Conservation (phyloP, 2,797 vertebrate genomes). For the Poecilia wingei region DNA sequence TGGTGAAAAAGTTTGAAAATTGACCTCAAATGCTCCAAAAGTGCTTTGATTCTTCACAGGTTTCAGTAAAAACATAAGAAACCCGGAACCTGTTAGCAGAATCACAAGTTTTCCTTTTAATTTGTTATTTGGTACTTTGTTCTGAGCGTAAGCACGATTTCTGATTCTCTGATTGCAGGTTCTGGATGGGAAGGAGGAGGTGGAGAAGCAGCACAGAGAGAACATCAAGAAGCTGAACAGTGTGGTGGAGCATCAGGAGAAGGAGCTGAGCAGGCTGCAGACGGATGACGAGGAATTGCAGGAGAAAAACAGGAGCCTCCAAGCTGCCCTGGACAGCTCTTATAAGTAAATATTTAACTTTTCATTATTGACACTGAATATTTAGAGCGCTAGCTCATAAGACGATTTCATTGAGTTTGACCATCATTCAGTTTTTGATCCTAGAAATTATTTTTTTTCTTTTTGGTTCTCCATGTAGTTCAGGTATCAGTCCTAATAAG, state of each 20-base stretch:
- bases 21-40: no score
- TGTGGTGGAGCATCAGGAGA: conserved; percentile 92
- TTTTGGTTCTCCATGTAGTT: neutral
- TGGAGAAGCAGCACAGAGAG: conserved; percentile 96
- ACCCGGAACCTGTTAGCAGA: neutral
- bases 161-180: conserved; percentile 77
- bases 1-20: no score
- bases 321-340: conserved; percentile 90
- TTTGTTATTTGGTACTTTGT: neutral
- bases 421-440: neutral
- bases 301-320: conserved; percentile 91
- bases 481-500: neutral
- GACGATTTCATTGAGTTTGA: neutral
- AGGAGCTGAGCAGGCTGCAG: conserved; percentile 86
- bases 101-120: neutral
- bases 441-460: neutral
- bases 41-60: no score
- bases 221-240: conserved; percentile 93
- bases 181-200: conserved; percentile 94
- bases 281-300: conserved; percentile 86
- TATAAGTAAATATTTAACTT: conserved; percentile 86
- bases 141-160: neutral
- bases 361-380: conserved; percentile 8
- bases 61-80: no score
- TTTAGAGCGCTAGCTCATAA: neutral